Base-by-base conservation (phyloP, 23 tunicate genomes). In the Trididemnum miniatum region DNA sequence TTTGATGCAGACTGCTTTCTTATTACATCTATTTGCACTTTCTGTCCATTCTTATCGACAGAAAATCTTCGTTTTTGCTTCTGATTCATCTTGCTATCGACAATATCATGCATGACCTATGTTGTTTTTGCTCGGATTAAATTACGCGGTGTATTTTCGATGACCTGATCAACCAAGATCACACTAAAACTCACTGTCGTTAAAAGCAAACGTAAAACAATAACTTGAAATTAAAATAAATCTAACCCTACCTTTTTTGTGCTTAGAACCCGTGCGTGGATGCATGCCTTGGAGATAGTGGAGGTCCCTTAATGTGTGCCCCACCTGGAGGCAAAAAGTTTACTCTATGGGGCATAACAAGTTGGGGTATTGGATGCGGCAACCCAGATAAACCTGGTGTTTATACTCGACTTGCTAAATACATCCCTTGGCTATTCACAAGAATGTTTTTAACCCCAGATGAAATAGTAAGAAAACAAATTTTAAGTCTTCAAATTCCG, bases 321-420 rank as follows among this genome's bases (percentile, higher is more conserved):
- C 32, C 26, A 2, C 37, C 4, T 69, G 67, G 67, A 62, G 75
- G 38, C 7, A 25, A 9, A 7, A 15, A 24, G 38, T 22, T 3
- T 30, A 31, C 40, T 33, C 51, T 77, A 2, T 77, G 82, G 82
- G 82, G 82, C 37, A 77, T 77, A 38, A 77, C 82, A 52, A 77
- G 82, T 29, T 77, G 66, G 66, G 82, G 82, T 4, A 33, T 52
- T 7, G 67, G 44, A 7, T 77, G 82, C 54, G 82, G 82, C 25
- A 20, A 52, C 30, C 25, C 66, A 35, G 28, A 29, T 3, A 38
- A 39, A 18, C 82, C 82, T 1, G 82, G 82, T 2, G 82, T 77
- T 1, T 77, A 77, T 38, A 77, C 82, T 12, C 35, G 82, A 29
- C 15, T 77, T n/a, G 34, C 82, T 4, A 29, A 20, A 52, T 77